phyloP scores from a whole-genome alignment of 2,113 vertebrate genomes.

The Rostratula benghalensis region DNA sequence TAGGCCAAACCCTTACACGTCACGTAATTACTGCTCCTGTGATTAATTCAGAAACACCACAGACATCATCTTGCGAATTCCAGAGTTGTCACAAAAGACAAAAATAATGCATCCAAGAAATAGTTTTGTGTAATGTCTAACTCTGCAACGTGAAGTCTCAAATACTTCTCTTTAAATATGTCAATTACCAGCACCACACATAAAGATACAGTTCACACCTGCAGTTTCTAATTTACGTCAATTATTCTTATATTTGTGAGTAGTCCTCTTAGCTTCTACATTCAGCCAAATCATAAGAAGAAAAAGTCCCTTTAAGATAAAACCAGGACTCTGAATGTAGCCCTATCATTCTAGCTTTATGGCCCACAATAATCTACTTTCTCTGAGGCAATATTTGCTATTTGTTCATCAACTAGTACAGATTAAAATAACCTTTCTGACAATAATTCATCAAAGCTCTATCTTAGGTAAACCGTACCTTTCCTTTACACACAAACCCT shows the following conservation, averaged over 20 bases:
- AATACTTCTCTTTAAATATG: neutral
- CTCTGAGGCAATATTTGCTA: slow-evolving; percentile 27
- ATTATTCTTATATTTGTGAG: neutral
- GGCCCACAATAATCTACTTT: neutral
- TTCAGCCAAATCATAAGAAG: neutral
- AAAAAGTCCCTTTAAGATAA: neutral
- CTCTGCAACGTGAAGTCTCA: neutral
- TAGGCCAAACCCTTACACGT: neutral
- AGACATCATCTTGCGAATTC: neutral
- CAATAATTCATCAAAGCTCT: slow-evolving; percentile 22
- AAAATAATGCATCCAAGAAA: neutral
- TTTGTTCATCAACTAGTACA: slow-evolving; percentile 36
- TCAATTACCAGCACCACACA: neutral
- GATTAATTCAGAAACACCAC: neutral
- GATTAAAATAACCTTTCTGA: slow-evolving; percentile 45
- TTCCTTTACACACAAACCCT: slow-evolving; percentile 2
- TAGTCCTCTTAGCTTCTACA: neutral
- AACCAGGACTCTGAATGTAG: neutral
- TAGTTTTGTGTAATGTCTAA: neutral
- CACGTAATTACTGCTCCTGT: neutral
- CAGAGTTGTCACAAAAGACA: neutral
- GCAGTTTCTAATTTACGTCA: neutral
- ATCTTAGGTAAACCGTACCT: neutral
- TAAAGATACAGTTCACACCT: neutral
- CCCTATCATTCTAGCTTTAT: neutral